phyloP scores from a whole-genome alignment of 2,797 vertebrate species.

The Echeneis naucrates region DNA sequence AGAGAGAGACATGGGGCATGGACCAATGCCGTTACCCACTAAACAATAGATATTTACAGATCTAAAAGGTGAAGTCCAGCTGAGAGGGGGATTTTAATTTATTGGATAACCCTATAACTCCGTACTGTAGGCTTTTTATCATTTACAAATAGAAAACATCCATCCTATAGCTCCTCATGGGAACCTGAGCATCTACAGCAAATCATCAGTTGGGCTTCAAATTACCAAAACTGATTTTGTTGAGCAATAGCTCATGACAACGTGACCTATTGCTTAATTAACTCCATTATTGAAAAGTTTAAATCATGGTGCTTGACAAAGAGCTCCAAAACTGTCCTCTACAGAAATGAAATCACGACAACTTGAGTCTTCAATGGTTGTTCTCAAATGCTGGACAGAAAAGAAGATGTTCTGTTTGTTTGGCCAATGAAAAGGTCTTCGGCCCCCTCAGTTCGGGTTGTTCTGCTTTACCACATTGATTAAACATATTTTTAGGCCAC shows the following conservation, averaged over 20 bases:
- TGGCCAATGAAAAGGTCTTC: neutral
- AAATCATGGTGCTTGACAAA: neutral
- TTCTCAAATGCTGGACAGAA: neutral
- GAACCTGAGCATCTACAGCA: neutral
- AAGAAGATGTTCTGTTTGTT: neutral
- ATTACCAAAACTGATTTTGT: too few species aligned
- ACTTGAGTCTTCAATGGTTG: neutral
- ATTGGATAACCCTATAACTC: neutral
- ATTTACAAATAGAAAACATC: slow-evolving; percentile 7
- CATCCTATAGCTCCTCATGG: neutral
- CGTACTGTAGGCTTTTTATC: neutral
- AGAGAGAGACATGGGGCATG: neutral
- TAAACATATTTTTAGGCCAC: slow-evolving; percentile 22
- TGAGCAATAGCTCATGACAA: too few species aligned
- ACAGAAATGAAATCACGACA: neutral
- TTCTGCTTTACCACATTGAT: slow-evolving; percentile 14
- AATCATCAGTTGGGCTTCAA: neutral
- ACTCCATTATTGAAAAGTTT: too few species aligned
- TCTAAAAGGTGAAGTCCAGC: neutral
- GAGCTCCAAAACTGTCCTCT: neutral
- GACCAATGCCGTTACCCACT: neutral
- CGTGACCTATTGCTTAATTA: too few species aligned
- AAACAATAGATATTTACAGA: neutral
- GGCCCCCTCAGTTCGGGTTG: slow-evolving; percentile 13
- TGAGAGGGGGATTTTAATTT: neutral